Conservation (phyloP, 2,797 vertebrate species). For the Lepilemur septentrionalis region DNA sequence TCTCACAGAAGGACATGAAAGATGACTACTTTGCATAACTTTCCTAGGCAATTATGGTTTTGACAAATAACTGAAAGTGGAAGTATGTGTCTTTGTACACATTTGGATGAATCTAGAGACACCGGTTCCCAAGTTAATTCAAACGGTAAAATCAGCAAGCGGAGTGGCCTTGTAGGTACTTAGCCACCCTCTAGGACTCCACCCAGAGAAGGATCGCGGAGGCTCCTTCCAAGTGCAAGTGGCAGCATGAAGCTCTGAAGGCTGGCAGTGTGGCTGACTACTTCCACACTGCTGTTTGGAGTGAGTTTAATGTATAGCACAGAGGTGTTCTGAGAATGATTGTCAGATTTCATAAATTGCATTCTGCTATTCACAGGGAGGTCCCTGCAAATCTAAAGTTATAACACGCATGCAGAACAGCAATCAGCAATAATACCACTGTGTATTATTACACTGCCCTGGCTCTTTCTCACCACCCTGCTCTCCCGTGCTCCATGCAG, state of each 20-base stretch:
- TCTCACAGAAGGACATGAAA: background rate
- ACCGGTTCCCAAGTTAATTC: background rate
- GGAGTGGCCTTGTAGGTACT: background rate
- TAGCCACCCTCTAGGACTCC: background rate
- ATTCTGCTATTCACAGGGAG: background rate
- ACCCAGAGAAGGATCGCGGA: background rate
- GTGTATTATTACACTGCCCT: background rate
- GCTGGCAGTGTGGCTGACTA: background rate
- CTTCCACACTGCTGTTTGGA: background rate
- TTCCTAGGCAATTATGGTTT: background rate
- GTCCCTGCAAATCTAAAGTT: conserved; percentile 39
- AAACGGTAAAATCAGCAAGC: background rate
- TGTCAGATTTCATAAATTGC: conserved; percentile 8
- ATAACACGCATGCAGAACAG: background rate
- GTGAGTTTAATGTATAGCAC: background rate
- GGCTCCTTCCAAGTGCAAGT: background rate
- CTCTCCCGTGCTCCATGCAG: background rate
- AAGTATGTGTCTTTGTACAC: background rate
- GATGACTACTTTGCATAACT: background rate
- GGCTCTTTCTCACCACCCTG: background rate
- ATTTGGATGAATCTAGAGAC: background rate
- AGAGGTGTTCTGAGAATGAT: background rate
- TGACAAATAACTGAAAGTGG: background rate
- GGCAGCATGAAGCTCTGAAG: background rate
- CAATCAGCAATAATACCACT: background rate